Evolutionary conservation across 1,140 invertebrate species (phyloP).

Genomic region (Ips nitidus): DNA sequence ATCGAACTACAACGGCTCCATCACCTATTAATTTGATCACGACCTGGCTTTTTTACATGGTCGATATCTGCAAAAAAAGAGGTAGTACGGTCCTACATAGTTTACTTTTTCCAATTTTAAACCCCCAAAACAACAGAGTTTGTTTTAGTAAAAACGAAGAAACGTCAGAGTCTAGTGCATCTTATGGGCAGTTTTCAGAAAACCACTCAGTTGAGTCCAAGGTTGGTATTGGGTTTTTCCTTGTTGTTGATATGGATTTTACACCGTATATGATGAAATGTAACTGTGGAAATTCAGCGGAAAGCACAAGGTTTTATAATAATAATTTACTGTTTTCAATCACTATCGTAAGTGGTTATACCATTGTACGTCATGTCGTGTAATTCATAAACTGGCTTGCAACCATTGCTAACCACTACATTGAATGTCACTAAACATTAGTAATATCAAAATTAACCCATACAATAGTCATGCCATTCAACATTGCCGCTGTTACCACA

Average conservation of each 20-base stretch:
- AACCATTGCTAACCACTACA: no score
- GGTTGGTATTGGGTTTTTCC: slow-evolving; percentile 43
- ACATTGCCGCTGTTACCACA: no score
- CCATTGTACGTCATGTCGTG: no score
- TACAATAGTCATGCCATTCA: no score
- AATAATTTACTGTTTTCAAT: neutral
- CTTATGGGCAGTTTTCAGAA: slow-evolving; percentile 77
- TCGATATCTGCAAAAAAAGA: slow-evolving; percentile 76
- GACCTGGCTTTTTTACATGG: slow-evolving; percentile 85
- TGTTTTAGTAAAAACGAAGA: slow-evolving; percentile 57
- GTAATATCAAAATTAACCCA: no score
- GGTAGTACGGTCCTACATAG: slow-evolving; percentile 51
- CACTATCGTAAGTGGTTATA: no score
- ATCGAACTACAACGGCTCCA: slow-evolving; percentile 95
- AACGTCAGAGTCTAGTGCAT: slow-evolving; percentile 77
- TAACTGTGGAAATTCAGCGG: neutral
- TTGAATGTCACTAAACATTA: no score
- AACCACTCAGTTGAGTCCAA: slow-evolving; percentile 65
- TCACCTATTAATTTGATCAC: slow-evolving; percentile 96
- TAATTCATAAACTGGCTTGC: no score
- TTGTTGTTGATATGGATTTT: neutral
- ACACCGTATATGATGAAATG: neutral
- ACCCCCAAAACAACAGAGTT: slow-evolving; percentile 33
- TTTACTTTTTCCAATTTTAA: slow-evolving; percentile 10
- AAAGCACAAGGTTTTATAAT: neutral